Conservation (phyloP, 1,140 invertebrate genomes). For the Hyphantria cunea region DNA sequence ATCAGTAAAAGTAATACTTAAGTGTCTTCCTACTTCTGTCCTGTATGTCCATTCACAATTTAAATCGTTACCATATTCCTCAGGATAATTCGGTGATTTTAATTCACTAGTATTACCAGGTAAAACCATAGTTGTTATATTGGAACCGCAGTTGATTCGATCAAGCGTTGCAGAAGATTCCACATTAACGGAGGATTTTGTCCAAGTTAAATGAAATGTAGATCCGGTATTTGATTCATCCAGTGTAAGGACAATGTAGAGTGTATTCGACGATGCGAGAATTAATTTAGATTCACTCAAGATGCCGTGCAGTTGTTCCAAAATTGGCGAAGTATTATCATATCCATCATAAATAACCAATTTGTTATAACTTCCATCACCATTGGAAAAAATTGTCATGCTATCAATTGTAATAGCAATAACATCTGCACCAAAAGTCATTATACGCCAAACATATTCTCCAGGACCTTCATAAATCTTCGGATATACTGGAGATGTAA, state of each 20-base stretch:
- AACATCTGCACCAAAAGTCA: slow-evolving; percentile 78
- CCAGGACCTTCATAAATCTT: slow-evolving; percentile 65
- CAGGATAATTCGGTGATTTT: slow-evolving; percentile 91
- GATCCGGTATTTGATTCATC: slow-evolving; percentile 72
- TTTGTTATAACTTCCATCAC: slow-evolving; percentile 52
- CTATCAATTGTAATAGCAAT: slow-evolving; percentile 71
- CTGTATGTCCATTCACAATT: slow-evolving; percentile 90
- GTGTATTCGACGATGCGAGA: slow-evolving; percentile 84
- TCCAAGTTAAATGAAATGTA: slow-evolving; percentile 86
- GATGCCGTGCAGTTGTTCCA: slow-evolving; percentile 83
- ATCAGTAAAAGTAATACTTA: slow-evolving; percentile 79
- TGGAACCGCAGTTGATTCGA: slow-evolving; percentile 76
- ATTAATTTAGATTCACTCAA: slow-evolving; percentile 69
- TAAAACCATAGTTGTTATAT: slow-evolving; percentile 49
- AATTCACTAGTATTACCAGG: slow-evolving; percentile 56
- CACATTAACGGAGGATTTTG: slow-evolving; percentile 43
- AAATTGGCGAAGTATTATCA: slow-evolving; percentile 82
- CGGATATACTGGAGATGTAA: slow-evolving; percentile 93
- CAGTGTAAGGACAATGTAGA: slow-evolving; percentile 85
- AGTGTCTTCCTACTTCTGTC: slow-evolving; percentile 82
- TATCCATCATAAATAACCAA: slow-evolving; percentile 89
- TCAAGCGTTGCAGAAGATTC: slow-evolving; percentile 3
- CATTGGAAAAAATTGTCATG: slow-evolving; percentile 53
- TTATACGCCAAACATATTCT: slow-evolving; percentile 87
- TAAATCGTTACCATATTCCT: slow-evolving; percentile 85